Evolutionary conservation across 2,113 vertebrate genomes (phyloP).

Genomic region (Nycticorax nycticorax): DNA sequence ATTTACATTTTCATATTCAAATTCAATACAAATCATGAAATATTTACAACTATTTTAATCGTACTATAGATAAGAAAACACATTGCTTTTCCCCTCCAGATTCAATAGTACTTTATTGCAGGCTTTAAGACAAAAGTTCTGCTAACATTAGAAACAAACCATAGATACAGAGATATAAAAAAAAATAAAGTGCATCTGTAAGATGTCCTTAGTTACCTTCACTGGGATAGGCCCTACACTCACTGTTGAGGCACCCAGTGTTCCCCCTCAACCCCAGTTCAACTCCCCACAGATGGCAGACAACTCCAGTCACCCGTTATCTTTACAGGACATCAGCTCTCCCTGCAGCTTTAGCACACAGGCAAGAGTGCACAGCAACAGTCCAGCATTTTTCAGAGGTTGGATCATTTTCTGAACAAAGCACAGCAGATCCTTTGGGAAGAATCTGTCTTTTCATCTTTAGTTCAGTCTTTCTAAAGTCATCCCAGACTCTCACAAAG

Average conservation of each 20-base stretch:
- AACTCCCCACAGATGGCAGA: constrained; percentile 27
- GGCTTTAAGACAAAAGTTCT: constrained; percentile 59
- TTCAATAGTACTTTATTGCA: constrained; percentile 48
- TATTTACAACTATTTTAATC: constrained; percentile 78
- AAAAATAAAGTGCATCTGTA: constrained; percentile 80
- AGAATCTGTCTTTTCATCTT: neutral
- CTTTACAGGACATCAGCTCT: constrained; percentile 12
- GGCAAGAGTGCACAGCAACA: constrained; percentile 20
- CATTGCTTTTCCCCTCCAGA: constrained; percentile 59
- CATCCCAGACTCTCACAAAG: neutral
- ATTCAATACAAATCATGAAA: constrained; percentile 77
- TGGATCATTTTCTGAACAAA: neutral
- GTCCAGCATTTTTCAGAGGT: constrained; percentile 17
- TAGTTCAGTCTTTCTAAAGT: neutral
- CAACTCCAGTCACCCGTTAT: constrained; percentile 36
- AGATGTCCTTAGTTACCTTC: constrained; percentile 66
- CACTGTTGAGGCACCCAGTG: constrained; percentile 62
- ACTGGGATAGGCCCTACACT: constrained; percentile 64
- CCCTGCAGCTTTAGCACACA: constrained; percentile 40
- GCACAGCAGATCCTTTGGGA: neutral
- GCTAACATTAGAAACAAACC: constrained; percentile 61
- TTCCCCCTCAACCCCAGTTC: neutral
- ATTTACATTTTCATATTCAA: constrained; percentile 82
- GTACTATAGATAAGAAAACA: constrained; percentile 57
- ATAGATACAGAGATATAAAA: constrained; percentile 66